Percentiles rank a stretch among this genome's conserved stretches.
These are phyloP conservation scores for Lepus timidus DNA, from an alignment of 2,113 vertebrate species.

Conservation along the genomic window DNA sequence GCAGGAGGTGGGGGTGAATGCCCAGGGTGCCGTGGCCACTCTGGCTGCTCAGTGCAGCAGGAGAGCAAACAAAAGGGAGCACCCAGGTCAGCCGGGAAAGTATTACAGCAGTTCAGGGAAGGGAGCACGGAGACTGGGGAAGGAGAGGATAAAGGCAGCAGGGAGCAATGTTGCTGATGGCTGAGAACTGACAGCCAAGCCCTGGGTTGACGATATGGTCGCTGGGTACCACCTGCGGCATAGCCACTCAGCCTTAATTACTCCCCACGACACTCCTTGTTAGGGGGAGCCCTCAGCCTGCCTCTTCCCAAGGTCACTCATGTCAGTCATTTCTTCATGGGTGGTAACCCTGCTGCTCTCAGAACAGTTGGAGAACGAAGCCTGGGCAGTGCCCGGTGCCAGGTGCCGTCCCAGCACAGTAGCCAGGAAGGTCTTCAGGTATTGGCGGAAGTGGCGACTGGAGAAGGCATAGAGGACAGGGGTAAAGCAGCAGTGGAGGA, in stretches of 20 bases:
- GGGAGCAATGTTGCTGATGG: background rate
- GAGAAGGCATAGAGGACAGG: constrained; percentile 87
- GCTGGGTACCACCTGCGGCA: background rate
- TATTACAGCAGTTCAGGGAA: background rate
- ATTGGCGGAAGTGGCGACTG: constrained; percentile 80
- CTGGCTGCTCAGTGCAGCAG: background rate
- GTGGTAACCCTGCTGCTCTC: constrained; percentile 25
- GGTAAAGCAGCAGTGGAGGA: constrained; percentile 88
- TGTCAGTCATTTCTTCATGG: constrained; percentile 76
- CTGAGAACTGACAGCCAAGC: background rate
- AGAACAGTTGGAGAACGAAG: constrained; percentile 59
- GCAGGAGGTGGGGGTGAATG: background rate
- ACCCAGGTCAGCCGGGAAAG: too few species aligned
- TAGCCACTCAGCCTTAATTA: background rate
- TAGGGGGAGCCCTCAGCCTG: background rate
- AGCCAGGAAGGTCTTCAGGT: constrained; percentile 77
- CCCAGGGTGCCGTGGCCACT: background rate
- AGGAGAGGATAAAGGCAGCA: background rate
- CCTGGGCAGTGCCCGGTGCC: constrained; percentile 65
- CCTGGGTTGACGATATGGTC: background rate
- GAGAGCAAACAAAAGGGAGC: background rate
- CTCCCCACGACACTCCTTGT: background rate
- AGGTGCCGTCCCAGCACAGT: background rate
- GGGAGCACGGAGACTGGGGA: fast-evolving
- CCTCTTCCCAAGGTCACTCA: constrained; percentile 44